These are phyloP conservation scores for Neoaliturus tenellus DNA, from an alignment of 2,888 invertebrate genomes.

Conservation along the genomic window DNA sequence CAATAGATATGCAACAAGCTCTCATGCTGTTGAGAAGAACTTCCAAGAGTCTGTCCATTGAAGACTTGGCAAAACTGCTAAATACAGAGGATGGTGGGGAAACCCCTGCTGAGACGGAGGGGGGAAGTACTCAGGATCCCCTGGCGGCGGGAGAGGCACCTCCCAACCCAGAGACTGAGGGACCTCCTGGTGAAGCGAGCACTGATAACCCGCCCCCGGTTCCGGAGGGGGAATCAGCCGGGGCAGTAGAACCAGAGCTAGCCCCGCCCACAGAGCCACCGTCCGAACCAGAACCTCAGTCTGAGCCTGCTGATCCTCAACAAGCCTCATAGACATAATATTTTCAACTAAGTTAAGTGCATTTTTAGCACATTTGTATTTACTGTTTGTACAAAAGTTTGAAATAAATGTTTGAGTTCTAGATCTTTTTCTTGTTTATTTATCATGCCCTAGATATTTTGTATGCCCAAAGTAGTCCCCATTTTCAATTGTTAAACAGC, in stretches of 20 bases:
- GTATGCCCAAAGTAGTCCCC: too few species aligned
- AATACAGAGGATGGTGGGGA: background rate
- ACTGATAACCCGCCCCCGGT: background rate
- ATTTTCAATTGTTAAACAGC: too few species aligned
- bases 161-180: slow-evolving; percentile 69
- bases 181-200: background rate
- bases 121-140: slow-evolving; percentile 53
- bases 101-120: slow-evolving; percentile 38
- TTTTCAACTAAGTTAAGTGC: too few species aligned
- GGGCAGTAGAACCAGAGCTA: slow-evolving; percentile 56
- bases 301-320: background rate
- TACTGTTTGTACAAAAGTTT: background rate
- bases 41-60: background rate
- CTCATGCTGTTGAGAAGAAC: slow-evolving; percentile 29
- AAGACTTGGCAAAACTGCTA: slow-evolving; percentile 6
- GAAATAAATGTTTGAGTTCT: background rate
- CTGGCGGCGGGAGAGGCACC: slow-evolving; percentile 67
- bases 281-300: background rate
- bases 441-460: background rate
- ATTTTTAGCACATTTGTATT: too few species aligned
- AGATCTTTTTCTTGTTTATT: background rate
- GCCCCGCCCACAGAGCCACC: slow-evolving; percentile 1
- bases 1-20: slow-evolving; percentile 14
- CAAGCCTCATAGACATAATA: background rate
- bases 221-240: slow-evolving; percentile 35